Evolutionary conservation across 2,797 vertebrate species (phyloP).

Genomic region (Urosaurus nigricauda): DNA sequence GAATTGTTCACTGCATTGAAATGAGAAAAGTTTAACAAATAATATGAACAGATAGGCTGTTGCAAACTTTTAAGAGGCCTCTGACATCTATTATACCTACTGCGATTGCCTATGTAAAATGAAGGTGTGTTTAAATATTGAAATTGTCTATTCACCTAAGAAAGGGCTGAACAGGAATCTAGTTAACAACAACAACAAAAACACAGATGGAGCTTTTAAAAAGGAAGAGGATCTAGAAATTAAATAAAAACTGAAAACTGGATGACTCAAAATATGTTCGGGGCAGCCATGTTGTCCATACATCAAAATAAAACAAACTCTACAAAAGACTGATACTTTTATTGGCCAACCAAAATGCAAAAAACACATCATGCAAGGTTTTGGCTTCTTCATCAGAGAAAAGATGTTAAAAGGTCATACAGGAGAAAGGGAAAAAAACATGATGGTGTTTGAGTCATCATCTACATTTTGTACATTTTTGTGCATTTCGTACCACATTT

Average conservation of each 20-base stretch:
- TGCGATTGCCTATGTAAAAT: conserved; percentile 1
- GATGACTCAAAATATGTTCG: not conserved
- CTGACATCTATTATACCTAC: conserved; percentile 2
- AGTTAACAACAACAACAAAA: not conserved
- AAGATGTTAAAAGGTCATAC: too few relatives aligned
- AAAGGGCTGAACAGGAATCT: not conserved
- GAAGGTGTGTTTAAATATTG: conserved; percentile 1
- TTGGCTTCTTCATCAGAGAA: too few relatives aligned
- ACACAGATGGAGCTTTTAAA: not conserved
- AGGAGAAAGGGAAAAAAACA: too few relatives aligned
- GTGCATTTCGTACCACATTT: too few relatives aligned
- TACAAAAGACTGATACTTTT: too few relatives aligned
- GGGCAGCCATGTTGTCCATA: too few relatives aligned
- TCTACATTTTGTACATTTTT: too few relatives aligned
- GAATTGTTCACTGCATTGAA: not conserved
- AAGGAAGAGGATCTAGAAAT: too few relatives aligned
- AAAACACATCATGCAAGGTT: too few relatives aligned
- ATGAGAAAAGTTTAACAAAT: not conserved
- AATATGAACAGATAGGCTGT: conserved; percentile 1
- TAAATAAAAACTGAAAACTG: not conserved
- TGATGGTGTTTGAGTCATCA: too few relatives aligned
- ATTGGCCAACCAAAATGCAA: too few relatives aligned
- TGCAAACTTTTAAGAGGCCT: conserved; percentile 10
- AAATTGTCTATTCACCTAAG: not conserved
- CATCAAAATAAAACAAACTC: too few relatives aligned